Evolutionary conservation across 2,888 invertebrate species (phyloP).

Genomic region (Eledona agricola): DNA sequence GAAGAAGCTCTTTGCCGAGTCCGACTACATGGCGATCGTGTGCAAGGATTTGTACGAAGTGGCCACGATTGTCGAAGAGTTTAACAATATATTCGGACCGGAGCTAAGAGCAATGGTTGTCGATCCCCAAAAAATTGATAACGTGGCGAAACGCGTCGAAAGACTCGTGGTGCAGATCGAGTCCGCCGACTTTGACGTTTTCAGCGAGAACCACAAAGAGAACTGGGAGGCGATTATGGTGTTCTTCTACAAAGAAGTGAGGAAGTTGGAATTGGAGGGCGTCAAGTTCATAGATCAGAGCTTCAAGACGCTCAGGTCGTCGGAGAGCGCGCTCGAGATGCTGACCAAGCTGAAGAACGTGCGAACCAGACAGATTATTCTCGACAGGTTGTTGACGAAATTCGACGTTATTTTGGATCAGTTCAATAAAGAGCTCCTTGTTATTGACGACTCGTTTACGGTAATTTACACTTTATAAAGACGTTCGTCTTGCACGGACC

Average conservation of each 20-base stretch:
- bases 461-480: constrained; percentile 58
- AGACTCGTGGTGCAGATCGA: constrained; percentile 78
- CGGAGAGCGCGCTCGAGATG: constrained; percentile 83
- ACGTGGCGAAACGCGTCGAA: constrained; percentile 81
- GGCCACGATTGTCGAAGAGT: constrained; percentile 82
- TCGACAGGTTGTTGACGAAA: constrained; percentile 78
- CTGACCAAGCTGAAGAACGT: constrained; percentile 82
- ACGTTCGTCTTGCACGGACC: constrained; percentile 7
- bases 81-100: constrained; percentile 88
- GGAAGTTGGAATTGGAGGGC: constrained; percentile 80
- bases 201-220: constrained; percentile 78
- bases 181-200: constrained; percentile 85
- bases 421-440: constrained; percentile 83
- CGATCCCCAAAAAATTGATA: constrained; percentile 87
- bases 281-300: constrained; percentile 86
- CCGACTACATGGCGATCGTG: constrained; percentile 85
- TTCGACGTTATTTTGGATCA: constrained; percentile 86
- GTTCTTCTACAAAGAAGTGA: constrained; percentile 79
- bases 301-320: constrained; percentile 79
- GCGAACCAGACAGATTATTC: constrained; percentile 78
- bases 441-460: constrained; percentile 75
- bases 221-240: constrained; percentile 88
- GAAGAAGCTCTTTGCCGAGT: constrained; percentile 79
- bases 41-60: constrained; percentile 82
- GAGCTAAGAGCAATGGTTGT: constrained; percentile 87